Evolutionary conservation across 2,888 invertebrate species (phyloP).

Genomic region (Smittia aterrima): DNA sequence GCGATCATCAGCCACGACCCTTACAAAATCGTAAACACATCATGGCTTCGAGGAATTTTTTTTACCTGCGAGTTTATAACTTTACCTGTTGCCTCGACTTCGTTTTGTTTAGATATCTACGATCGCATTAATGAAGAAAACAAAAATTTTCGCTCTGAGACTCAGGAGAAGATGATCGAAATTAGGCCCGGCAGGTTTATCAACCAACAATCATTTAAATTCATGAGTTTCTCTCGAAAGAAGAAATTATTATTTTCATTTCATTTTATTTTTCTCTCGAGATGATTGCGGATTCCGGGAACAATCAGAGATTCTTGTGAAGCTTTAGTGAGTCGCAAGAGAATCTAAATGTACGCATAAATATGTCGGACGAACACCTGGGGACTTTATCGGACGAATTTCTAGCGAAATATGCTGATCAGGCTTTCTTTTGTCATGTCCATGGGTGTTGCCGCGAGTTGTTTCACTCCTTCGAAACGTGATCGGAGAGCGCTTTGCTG

Average conservation of each 20-base stretch:
- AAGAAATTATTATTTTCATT: neutral
- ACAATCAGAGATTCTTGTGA: neutral
- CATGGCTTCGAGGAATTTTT: constrained; percentile 11
- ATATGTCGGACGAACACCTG: constrained; percentile 16
- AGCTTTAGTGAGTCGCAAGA: neutral
- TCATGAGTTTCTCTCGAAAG: neutral
- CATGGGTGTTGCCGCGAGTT: neutral
- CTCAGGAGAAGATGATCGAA: neutral
- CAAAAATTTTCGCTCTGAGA: neutral
- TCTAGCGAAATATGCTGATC: constrained; percentile 16
- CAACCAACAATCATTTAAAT: neutral
- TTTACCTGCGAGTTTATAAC: neutral
- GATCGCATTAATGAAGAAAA: neutral
- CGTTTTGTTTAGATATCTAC: neutral
- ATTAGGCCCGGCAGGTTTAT: neutral
- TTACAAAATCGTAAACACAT: constrained; percentile 28
- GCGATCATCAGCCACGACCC: neutral
- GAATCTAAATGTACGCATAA: neutral
- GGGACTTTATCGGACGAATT: constrained; percentile 15
- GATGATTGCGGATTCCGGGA: neutral
- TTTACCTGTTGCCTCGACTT: neutral
- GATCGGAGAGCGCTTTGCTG: neutral
- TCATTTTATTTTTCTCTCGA: neutral
- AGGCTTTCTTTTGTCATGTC: constrained; percentile 5
- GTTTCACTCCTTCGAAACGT: neutral